These are phyloP conservation scores for Apomyelois bistriatella DNA, from an alignment of 2,888 invertebrate genomes.

Conservation along the genomic window DNA sequence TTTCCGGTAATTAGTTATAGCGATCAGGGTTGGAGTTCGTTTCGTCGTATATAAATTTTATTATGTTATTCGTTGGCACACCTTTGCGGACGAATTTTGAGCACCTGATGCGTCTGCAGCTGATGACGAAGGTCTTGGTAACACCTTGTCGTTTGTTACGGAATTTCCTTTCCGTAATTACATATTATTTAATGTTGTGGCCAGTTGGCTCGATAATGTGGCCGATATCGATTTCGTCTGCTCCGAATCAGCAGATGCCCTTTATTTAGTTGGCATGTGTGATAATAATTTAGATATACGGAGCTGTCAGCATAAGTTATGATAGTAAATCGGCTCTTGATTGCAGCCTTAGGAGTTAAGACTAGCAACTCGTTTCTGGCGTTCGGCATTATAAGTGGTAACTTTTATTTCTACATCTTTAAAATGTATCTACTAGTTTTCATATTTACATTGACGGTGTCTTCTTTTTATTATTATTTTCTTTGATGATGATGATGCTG, in stretches of 20 bases:
- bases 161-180: slow-evolving; percentile 64
- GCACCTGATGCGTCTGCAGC: slow-evolving; percentile 61
- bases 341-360: slow-evolving; percentile 1
- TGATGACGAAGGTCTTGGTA: slow-evolving; percentile 47
- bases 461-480: too few relatives aligned
- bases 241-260: slow-evolving; percentile 11
- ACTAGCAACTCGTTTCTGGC: background rate
- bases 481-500: too few relatives aligned
- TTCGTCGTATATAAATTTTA: slow-evolving; percentile 41
- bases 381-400: background rate
- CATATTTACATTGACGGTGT: too few relatives aligned
- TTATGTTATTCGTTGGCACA: slow-evolving; percentile 48
- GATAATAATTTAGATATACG: background rate
- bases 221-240: slow-evolving; percentile 27
- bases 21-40: slow-evolving; percentile 46
- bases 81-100: slow-evolving; percentile 63
- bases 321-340: background rate
- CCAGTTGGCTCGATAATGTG: slow-evolving; percentile 34
- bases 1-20: slow-evolving; percentile 62
- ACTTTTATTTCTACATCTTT: too few relatives aligned
- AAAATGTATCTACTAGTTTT: too few relatives aligned
- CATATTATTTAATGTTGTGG: slow-evolving; percentile 39
- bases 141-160: slow-evolving; percentile 68
- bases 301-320: slow-evolving; percentile 3
- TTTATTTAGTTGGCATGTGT: background rate